Base-by-base conservation (phyloP, 2,113 vertebrate genomes). In the Dascyllus trimaculatus region DNA sequence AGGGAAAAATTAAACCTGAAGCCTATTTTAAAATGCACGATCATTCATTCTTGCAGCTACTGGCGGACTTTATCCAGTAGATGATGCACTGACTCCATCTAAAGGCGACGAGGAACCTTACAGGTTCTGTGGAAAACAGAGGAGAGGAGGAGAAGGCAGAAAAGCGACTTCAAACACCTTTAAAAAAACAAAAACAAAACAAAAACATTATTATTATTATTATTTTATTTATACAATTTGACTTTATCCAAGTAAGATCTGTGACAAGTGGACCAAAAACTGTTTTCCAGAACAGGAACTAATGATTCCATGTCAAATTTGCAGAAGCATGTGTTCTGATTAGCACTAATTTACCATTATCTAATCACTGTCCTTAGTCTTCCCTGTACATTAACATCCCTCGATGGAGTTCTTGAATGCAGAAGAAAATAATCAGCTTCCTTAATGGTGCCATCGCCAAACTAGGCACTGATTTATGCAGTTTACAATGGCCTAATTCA, bases 401-500 rank as follows among this genome's bases (percentile, higher is more conserved):
- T 57, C 57, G 29, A 57, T 29, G 19, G 19, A 61, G 56, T 32
- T 21, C 19, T 26, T 35, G 45, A 65, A 40, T 38, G 58, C 29
- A 38, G 40, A 54, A 54, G 26, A 73, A 66, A 71, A 85, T 66
- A 70, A 78, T 64, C 24, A 17, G 18, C 56, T 60, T 70, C 51
- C 70, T 72, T 46, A 68, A 80, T 70, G 61, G 88, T 89, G 63
- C 86, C 86, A 90, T 82, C 87, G 48, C 78, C 74, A 73, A 75
- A 75, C 76, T 26, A 73, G 74, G 61, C 77, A 84, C 82, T 84
- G 71, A 84, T 89, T 90, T 79, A 85, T 68, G 26, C 19, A 10
- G 46, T 11, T n/a, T 21, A 90, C 88, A 91, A 90, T 84, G 76
- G 71, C 4, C 57, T 57, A 32, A 85, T 90, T 90, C 90, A 90